Conservation (phyloP, 2,797 vertebrate genomes). For the Myioborus miniatus region DNA sequence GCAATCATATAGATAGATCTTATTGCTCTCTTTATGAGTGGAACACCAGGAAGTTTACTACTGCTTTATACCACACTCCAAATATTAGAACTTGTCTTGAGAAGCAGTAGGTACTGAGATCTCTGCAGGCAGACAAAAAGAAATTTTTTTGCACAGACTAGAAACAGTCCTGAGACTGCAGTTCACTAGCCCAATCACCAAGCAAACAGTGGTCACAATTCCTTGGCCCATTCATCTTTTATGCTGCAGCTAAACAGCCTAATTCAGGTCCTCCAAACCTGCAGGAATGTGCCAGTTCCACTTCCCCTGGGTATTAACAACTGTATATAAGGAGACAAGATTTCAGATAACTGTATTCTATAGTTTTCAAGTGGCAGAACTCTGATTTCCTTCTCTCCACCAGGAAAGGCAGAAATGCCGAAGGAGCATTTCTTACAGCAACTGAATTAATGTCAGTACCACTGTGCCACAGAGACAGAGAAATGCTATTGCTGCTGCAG, state of each 20-base stretch:
- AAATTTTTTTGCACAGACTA: not conserved
- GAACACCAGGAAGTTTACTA: not conserved
- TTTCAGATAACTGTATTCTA: not conserved
- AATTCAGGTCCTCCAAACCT: not conserved
- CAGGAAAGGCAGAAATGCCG: not conserved
- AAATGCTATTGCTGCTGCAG: not conserved
- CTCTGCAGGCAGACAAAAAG: not conserved
- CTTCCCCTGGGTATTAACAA: not conserved
- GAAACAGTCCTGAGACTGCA: not conserved
- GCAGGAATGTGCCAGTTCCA: not conserved
- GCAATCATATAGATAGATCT: not conserved
- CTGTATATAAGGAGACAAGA: not conserved
- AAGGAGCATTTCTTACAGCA: not conserved
- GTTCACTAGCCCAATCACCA: not conserved
- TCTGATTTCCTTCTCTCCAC: not conserved
- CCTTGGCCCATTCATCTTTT: not conserved
- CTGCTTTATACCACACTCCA: not conserved
- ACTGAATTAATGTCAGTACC: not conserved
- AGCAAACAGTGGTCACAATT: not conserved
- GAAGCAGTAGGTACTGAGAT: not conserved
- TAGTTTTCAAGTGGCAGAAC: not conserved
- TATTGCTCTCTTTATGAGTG: not conserved
- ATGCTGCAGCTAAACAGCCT: not conserved
- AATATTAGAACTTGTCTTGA: not conserved
- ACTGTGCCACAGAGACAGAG: not conserved